Evolutionary conservation across 35 echinoderm and acorn worm genomes (phyloP).

Genomic region (Antedon bifida): DNA sequence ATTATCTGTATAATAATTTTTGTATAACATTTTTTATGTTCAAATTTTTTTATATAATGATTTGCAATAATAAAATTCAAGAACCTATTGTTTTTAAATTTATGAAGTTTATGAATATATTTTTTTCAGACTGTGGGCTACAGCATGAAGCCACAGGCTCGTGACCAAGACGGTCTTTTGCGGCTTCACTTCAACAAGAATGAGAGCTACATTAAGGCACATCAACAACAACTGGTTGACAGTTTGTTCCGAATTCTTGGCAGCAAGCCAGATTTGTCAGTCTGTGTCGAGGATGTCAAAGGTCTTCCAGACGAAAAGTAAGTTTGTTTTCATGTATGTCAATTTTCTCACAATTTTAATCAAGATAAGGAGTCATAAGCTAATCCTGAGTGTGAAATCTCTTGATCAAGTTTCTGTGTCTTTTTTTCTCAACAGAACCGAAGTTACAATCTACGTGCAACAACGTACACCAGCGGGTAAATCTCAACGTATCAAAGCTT

Average conservation of each 20-base stretch:
- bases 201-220: constrained; percentile 45
- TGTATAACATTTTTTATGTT: no score
- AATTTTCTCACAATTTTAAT: no score
- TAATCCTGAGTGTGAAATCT: no score
- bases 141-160: constrained; percentile 70
- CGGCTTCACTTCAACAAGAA: constrained; percentile 89
- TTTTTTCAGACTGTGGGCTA: constrained; percentile 69
- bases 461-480: constrained; percentile 40
- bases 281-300: constrained; percentile 83
- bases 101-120: no score
- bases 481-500: constrained; percentile 39
- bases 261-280: constrained; percentile 58
- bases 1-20: neutral
- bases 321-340: neutral
- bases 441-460: constrained; percentile 61
- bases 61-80: no score
- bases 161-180: constrained; percentile 70
- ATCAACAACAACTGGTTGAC: constrained; percentile 83
- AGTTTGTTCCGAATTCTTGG: constrained; percentile 67
- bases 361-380: no score
- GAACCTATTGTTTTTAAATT: no score
- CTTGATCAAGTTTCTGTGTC: neutral
- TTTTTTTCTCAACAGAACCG: constrained; percentile 26
- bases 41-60: no score
- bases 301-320: constrained; percentile 67